Evolutionary conservation across 2,888 invertebrate genomes (phyloP).

Genomic region (Thelaira solivaga): DNA sequence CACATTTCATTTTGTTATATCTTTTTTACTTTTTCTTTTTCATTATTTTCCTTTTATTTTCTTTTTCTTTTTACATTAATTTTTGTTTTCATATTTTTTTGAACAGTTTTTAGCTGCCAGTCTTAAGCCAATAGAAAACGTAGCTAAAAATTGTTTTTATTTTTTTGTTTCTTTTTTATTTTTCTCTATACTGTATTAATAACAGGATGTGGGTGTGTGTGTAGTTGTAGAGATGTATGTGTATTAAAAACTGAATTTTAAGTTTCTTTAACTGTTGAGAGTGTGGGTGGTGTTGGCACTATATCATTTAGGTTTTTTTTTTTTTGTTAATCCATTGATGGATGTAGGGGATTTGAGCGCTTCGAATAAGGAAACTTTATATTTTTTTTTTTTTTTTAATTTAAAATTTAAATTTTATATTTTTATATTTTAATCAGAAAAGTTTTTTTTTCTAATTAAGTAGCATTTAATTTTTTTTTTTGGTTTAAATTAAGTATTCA

Average conservation of each 20-base stretch:
- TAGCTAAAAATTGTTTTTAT: conserved; percentile 39
- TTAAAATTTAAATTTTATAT: conserved; percentile 43
- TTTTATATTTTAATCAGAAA: conserved; percentile 57
- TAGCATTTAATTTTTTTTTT: neutral
- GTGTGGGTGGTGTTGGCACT: neutral
- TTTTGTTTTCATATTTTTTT: conserved; percentile 3
- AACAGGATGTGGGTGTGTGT: neutral
- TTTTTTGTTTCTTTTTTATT: conserved; percentile 6
- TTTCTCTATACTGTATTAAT: neutral
- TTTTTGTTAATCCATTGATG: conserved; percentile 53
- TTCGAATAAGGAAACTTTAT: conserved; percentile 49
- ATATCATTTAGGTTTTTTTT: no score
- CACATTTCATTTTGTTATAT: conserved; percentile 72
- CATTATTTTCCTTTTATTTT: conserved; percentile 21
- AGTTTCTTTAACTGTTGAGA: neutral
- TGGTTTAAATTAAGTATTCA: neutral
- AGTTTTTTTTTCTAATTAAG: conserved; percentile 27
- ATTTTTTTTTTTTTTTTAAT: conserved; percentile 36
- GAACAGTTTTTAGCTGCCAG: conserved; percentile 34
- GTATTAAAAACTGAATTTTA: neutral
- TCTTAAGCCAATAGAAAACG: conserved; percentile 63
- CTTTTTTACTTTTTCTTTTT: no score
- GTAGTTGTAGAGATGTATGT: neutral
- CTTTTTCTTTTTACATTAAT: neutral
- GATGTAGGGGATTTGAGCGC: conserved; percentile 55